Evolutionary conservation across 2,797 vertebrate species (phyloP), one percentile per base, ranked within the genome.

Genomic region (Protosalanx chinensis): DNA sequence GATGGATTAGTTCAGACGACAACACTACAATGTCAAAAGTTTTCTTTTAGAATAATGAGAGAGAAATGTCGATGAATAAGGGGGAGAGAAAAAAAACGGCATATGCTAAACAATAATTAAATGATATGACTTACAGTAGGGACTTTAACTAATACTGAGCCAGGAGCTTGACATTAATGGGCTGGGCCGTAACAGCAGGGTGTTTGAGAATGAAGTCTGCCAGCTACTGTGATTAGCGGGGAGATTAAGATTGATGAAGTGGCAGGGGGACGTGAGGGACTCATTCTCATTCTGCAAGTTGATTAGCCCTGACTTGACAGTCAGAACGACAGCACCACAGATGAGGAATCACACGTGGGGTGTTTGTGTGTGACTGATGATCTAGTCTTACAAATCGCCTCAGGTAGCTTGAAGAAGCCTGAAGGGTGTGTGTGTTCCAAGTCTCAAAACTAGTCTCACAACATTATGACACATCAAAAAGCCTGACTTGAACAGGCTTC

Each of bases 291-390:
- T 32, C 72, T 73, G 70, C 64, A n/a, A 68, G 64, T 53, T 30
- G 74, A 78, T 81, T 70, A 77, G 18, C 30, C 73, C 30, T 60
- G 8, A 59, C 65, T 37, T 71, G 58, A 51, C 53, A 35, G 70
- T 76, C 64, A 71, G 18, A 69, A 8, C 8, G 20, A n/a, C 33
- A 35, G 56, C 64, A 73, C 65, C 70, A 70, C 13, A 66, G 41
- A 3, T 13, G 23, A 35, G 23, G 46, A 66, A 29, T 66, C 61
- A 63, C 66, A 46, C 12, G 59, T 68, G 27, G 51, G 37, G 46
- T 51, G 30, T 57, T 27, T 67, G 46, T 35, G 57, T 73, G 67
- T 56, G 12, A 79, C 60, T 67, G 41, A 53, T 61, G 57, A 60
- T 30, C 49, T 3, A 33, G 35, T 74, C 7, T 64, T 69, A 74